These are phyloP conservation scores for Hedya salicella DNA, from an alignment of 2,888 invertebrate genomes.

Conservation along the genomic window DNA sequence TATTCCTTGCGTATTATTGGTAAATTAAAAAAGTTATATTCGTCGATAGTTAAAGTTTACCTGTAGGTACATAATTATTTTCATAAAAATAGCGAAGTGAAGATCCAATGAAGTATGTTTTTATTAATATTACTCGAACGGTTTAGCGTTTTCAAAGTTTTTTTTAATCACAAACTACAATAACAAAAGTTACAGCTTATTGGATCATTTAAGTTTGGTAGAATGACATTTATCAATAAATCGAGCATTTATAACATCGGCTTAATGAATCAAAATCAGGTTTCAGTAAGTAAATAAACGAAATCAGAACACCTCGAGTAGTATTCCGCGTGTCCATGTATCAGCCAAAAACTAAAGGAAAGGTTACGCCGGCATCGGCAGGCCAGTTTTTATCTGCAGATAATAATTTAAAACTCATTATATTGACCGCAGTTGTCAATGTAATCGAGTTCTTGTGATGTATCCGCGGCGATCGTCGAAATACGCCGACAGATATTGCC, in stretches of 20 bases:
- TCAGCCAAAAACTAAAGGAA: constrained; percentile 71
- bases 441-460: constrained; percentile 84
- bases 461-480: constrained; percentile 77
- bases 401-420: constrained; percentile 84
- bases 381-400: constrained; percentile 80
- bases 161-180: too few species aligned
- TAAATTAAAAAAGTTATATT: too few species aligned
- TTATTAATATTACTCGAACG: too few species aligned
- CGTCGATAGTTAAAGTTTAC: too few species aligned
- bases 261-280: constrained; percentile 5
- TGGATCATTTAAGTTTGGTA: constrained; percentile 1
- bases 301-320: constrained; percentile 45
- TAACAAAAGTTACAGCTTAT: neutral
- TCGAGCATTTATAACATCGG: constrained; percentile 16
- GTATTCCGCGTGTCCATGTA: constrained; percentile 55
- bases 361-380: constrained; percentile 70
- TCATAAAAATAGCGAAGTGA: too few species aligned
- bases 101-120: too few species aligned
- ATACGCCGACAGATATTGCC: constrained; percentile 84
- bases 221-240: constrained; percentile 20
- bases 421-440: constrained; percentile 79
- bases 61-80: too few species aligned
- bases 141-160: too few species aligned
- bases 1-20: too few species aligned
- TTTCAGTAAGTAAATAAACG: neutral